Evolutionary conservation across 2,888 invertebrate species (phyloP), one percentile per base, ranked within the genome.

Genomic region (Ormyrus thymus): DNA sequence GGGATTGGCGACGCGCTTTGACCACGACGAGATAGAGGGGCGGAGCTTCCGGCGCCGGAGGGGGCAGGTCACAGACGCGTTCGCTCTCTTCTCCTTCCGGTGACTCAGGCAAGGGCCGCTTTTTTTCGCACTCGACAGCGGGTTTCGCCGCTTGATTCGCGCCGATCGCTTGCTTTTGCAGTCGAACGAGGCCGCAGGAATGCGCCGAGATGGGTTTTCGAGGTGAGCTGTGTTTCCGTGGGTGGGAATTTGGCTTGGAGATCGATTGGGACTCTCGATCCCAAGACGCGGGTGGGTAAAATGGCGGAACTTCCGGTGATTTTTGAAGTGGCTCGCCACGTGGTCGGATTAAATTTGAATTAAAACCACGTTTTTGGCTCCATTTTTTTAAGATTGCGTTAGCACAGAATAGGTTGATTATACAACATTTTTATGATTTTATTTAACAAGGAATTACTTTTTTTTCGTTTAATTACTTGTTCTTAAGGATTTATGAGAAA

Each of bases 61-160:
- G 69, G 48, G 55, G 29, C 29, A 29, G 29, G 10, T 6, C 50
- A 29, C 29, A 29, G 29, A 29, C 29, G 29, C 29, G 8, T 53
- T 51, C 29, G 46, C 29, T 15, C 8, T 48, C 55, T 2, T 29
- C 58, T 9, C 13, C 43, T 78, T 78, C 78, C 78, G 78, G 78
- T 73, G 55, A 78, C 68, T 78, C 78, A 78, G 62, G 56, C 68
- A 61, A 72, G 68, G 7, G 71, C 48, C 59, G 43, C 61, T 68
- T 56, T 64, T 65, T 45, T 29, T 29, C 29, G 29, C 61, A 0
- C n/a, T 46, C 11, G 7, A 29, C 29, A 29, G 3, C 10, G 53
- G 7, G 13, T 29, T 9, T 61, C 46, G 7, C 10, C n/a, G 10
- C 43, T 11, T 69, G 65, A 68, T 59, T 74, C 58, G 29, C 48